Evolutionary conservation across 2,113 vertebrate species (phyloP).

Genomic region (Rhipidura dahli): DNA sequence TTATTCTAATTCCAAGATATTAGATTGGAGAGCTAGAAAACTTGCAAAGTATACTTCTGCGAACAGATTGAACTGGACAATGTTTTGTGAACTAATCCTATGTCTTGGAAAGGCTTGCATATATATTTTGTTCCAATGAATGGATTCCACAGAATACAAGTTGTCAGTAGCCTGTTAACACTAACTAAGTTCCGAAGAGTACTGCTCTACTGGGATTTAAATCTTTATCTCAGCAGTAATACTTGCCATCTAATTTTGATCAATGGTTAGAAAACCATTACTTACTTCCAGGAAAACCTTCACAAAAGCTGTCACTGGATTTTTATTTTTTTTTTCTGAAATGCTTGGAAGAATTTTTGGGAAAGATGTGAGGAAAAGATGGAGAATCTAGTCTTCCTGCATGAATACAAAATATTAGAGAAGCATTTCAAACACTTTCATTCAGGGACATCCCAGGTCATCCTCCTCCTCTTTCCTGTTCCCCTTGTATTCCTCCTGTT

Average conservation of each 20-base stretch:
- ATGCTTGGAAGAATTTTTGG: neutral
- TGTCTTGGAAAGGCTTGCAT: neutral
- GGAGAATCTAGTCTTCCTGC: neutral
- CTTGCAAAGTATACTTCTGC: neutral
- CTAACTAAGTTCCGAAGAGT: neutral
- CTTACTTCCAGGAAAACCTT: neutral
- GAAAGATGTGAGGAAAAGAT: neutral
- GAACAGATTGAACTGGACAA: neutral
- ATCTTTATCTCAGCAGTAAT: neutral
- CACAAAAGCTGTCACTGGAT: neutral
- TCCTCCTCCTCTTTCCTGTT: neutral
- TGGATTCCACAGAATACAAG: neutral
- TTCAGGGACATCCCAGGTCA: neutral
- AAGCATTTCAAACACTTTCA: neutral
- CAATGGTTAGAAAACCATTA: neutral
- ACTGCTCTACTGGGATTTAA: neutral
- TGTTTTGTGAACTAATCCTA: neutral
- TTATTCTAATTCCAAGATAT: neutral
- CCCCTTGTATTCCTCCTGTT: neutral
- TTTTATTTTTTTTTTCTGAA: neutral
- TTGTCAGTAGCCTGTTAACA: neutral
- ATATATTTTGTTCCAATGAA: neutral
- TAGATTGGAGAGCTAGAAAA: neutral
- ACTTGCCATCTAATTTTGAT: neutral
- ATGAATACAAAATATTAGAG: neutral